These are phyloP conservation scores for Taxidea taxus DNA, from an alignment of 2,113 vertebrate genomes.

Conservation along the genomic window DNA sequence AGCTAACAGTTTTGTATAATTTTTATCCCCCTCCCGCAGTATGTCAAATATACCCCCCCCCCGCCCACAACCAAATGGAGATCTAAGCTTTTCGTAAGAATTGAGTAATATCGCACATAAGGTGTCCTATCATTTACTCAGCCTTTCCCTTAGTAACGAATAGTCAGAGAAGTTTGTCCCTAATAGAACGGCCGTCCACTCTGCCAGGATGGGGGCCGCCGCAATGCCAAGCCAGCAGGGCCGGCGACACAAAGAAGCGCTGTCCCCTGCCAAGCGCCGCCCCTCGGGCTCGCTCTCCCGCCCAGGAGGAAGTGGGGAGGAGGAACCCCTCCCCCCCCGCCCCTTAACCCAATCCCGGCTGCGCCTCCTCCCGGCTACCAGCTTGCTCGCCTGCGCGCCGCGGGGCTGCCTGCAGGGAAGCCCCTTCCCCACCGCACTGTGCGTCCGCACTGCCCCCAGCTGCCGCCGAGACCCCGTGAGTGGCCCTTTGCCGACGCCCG, in stretches of 20 bases:
- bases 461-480: slow-evolving; percentile 27
- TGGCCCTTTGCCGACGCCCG: background rate
- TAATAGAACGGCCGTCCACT: background rate
- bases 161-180: background rate
- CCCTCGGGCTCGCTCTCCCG: background rate
- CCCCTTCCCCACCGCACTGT: background rate
- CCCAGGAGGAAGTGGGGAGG: slow-evolving; percentile 46
- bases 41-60: background rate
- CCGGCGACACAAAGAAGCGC: slow-evolving; percentile 68
- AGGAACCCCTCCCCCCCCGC: background rate
- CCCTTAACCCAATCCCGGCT: background rate
- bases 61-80: background rate
- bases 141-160: background rate
- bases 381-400: background rate
- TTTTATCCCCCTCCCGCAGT: background rate
- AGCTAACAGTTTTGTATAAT: background rate
- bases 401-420: background rate
- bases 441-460: background rate
- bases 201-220: background rate
- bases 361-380: background rate
- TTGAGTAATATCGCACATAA: background rate
- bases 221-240: background rate
- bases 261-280: slow-evolving; percentile 54
- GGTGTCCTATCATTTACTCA: background rate
- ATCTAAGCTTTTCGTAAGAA: background rate